Percentiles rank a stretch among this genome's conserved stretches.
phyloP scores from a whole-genome alignment of 2,797 vertebrate species.

The Lithobates sylvaticus region DNA sequence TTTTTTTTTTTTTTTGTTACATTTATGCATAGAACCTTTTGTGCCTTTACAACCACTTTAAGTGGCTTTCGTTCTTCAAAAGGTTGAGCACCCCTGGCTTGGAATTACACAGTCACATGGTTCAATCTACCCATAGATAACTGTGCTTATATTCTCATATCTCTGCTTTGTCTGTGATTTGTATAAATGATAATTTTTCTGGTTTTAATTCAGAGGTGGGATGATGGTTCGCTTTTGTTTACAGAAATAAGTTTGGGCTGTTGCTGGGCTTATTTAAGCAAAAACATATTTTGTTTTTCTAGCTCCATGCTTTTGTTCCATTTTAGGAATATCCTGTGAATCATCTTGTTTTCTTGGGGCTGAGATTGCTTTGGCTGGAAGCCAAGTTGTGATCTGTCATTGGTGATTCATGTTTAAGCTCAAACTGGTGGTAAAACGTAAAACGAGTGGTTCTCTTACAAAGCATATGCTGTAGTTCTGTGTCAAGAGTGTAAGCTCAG shows the following conservation, averaged over 20 bases:
- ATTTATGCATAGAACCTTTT: too few species aligned
- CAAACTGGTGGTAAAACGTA: not conserved
- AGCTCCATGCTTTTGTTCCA: conserved; percentile 11
- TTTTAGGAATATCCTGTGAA: conserved; percentile 33
- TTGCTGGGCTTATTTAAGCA: conserved; percentile 14
- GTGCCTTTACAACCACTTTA: too few species aligned
- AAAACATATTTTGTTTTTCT: conserved; percentile 40
- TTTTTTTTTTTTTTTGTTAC: too few species aligned
- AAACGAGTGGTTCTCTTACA: not conserved
- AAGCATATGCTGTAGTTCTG: not conserved
- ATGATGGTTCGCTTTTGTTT: conserved; percentile 3
- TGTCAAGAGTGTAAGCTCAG: not conserved
- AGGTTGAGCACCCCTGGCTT: too few species aligned
- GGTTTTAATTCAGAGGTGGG: not conserved
- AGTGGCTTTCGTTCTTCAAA: too few species aligned
- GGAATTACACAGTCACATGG: too few species aligned
- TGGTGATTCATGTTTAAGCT: conserved; percentile 17
- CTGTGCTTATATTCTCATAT: too few species aligned
- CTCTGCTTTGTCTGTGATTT: too few species aligned
- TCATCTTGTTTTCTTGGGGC: conserved; percentile 15
- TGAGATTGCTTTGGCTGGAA: not conserved
- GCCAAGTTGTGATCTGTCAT: conserved; percentile 24
- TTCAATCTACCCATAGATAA: too few species aligned
- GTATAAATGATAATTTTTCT: not conserved
- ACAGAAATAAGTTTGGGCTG: conserved; percentile 2